A percentile compares a stretch with the other conserved stretches of the same genome.
Evolutionary conservation across 2,888 invertebrate genomes (phyloP).

Genomic region (Tinea trinotella): DNA sequence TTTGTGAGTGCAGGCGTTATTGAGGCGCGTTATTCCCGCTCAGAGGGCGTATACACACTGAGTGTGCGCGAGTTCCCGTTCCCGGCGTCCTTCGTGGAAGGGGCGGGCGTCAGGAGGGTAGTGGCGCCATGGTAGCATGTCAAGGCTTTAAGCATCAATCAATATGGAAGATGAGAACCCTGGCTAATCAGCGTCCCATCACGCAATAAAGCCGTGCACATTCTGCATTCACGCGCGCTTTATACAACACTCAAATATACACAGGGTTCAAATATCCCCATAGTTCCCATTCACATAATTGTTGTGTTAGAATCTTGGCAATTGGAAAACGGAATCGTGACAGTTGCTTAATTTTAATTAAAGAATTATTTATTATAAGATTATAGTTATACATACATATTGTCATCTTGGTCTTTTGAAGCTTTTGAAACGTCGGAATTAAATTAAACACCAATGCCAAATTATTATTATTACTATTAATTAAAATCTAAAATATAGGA

Average conservation of each 20-base stretch:
- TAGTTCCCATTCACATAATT: too few relatives aligned
- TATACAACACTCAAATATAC: neutral
- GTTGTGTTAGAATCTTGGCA: too few relatives aligned
- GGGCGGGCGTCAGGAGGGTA: slow-evolving; percentile 62
- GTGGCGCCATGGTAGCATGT: slow-evolving; percentile 44
- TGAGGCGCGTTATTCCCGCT: slow-evolving; percentile 18
- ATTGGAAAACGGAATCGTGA: too few relatives aligned
- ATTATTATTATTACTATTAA: too few relatives aligned
- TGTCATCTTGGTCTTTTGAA: too few relatives aligned
- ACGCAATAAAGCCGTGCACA: neutral
- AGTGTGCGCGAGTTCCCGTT: slow-evolving; percentile 66
- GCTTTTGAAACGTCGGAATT: too few relatives aligned
- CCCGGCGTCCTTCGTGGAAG: slow-evolving; percentile 64
- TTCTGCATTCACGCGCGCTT: neutral
- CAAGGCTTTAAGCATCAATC: slow-evolving; percentile 62
- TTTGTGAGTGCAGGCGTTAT: neutral
- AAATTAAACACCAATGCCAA: too few relatives aligned
- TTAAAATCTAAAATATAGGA: too few relatives aligned
- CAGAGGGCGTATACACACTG: slow-evolving; percentile 50
- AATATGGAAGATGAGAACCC: slow-evolving; percentile 63
- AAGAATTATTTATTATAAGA: too few relatives aligned
- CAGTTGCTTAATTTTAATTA: too few relatives aligned
- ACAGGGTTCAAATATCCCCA: too few relatives aligned
- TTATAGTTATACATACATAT: too few relatives aligned
- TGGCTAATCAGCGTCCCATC: slow-evolving; percentile 34